Conservation (phyloP, 2,797 vertebrate species). For the Pseudocheirus occidentalis region DNA sequence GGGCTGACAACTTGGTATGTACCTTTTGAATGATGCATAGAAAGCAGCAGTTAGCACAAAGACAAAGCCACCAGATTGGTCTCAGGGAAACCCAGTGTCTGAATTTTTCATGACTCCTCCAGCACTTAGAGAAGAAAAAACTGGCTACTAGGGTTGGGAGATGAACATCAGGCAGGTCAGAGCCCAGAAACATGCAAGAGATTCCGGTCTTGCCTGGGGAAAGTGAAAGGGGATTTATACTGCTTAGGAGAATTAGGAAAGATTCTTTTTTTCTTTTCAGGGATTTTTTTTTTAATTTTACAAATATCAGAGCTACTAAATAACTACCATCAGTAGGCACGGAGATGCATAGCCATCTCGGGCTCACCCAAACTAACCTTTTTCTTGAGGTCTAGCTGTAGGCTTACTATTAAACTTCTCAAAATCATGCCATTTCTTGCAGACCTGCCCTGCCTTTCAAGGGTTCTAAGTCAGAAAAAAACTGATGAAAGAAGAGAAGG, state of each 20-base stretch:
- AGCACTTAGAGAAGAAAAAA: conserved; percentile 96
- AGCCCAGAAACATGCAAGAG: conserved; percentile 85
- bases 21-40: conserved; percentile 91
- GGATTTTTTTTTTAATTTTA: conserved; percentile 83
- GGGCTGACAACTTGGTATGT: conserved; percentile 88
- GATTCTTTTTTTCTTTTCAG: conserved; percentile 81
- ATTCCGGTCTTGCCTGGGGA: conserved; percentile 86
- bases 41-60: conserved; percentile 91
- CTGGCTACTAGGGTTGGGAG: conserved; percentile 92
- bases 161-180: conserved; percentile 88
- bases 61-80: conserved; percentile 96
- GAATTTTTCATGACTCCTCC: conserved; percentile 98
- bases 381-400: conserved; percentile 71
- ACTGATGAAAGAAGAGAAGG: conserved; percentile 47
- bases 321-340: conserved; percentile 79
- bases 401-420: conserved; percentile 77
- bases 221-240: conserved; percentile 86
- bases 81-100: conserved; percentile 92
- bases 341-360: conserved; percentile 67
- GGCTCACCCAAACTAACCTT: conserved; percentile 76
- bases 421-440: conserved; percentile 64
- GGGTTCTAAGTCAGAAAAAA: conserved; percentile 69
- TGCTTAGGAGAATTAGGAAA: conserved; percentile 85
- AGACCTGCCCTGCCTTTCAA: conserved; percentile 63
- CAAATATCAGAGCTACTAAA: conserved; percentile 81